Base-by-base conservation (phyloP, 2,113 vertebrate species). In the Upupa epops region DNA sequence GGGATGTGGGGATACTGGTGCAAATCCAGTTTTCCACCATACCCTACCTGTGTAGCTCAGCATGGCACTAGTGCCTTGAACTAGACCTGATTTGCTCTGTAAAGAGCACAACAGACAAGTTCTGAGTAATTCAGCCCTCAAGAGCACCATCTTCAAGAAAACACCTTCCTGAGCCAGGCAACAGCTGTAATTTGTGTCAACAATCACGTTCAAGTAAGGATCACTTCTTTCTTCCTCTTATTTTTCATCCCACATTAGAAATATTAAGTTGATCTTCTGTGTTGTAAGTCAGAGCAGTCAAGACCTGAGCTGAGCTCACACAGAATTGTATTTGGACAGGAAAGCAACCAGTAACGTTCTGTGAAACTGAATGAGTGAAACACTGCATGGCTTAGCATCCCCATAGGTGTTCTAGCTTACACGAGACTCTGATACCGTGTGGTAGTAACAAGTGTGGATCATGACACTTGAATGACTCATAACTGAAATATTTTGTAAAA, bases 381-480 rank as follows among this genome's bases (percentile, higher is more conserved):
- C 17, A 25, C 17, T 54, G n/a, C 31, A 42, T n/a, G 25, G 56
- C n/a, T 92, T 71, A 76, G 40, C 54, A 61, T 65, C 15, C 25
- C 45, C 54, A 11, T 12, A 37, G 36, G 84, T 63, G 32, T 61
- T 69, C 40, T 2, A 85, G 9, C 49, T 66, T 86, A 31, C 34
- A 49, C 73, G 59, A 76, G 20, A 48, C 22, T 56, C n/a, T 34
- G 59, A 36, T 46, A 70, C 11, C 32, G 34, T 64, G 34, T 74
- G 29, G 20, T 60, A 21, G 75, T 93, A 81, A 64, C 65, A 89
- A 52, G 73, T 65, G 54, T 83, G 80, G 65, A 74, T 85, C 94
- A 77, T 66, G 83, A 91, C 89, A 88, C 81, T 71, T 75, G 48
- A n/a, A 48, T 92, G 90, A 92, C 34, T 82, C 66, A 88, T 36